Percentiles rank a stretch among this genome's conserved stretches.
These are phyloP conservation scores for Xiphophorus birchmanni DNA, from an alignment of 2,797 vertebrate species.

Conservation along the genomic window DNA sequence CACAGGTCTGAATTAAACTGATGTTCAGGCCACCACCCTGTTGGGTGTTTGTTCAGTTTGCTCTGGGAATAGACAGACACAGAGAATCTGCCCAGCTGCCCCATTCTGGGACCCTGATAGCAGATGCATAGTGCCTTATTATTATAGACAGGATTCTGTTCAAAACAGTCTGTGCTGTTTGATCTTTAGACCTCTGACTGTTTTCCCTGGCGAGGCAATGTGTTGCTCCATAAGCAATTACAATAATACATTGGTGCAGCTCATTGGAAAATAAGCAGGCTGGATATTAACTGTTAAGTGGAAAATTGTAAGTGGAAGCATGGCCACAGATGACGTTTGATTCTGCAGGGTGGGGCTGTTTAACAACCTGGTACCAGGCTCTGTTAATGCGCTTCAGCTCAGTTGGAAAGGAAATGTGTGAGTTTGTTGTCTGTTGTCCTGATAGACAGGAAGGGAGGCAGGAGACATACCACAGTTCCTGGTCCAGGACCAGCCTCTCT, in stretches of 20 bases:
- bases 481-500: conserved; percentile 43
- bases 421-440: conserved; percentile 73
- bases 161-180: conserved; percentile 56
- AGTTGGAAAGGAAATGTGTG: conserved; percentile 53
- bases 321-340: conserved; percentile 54
- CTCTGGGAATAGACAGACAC: conserved; percentile 51
- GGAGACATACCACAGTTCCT: conserved; percentile 36
- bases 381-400: conserved; percentile 33
- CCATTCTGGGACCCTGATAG: conserved; percentile 45
- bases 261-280: conserved; percentile 57
- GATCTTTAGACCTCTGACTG: conserved; percentile 56
- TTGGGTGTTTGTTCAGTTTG: conserved; percentile 63
- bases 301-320: conserved; percentile 58
- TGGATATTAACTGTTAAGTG: conserved; percentile 48
- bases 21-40: conserved; percentile 75
- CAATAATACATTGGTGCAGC: conserved; percentile 28
- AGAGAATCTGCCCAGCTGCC: conserved; percentile 53
- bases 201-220: conserved; percentile 45
- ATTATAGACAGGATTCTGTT: conserved; percentile 29
- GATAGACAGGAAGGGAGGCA: conserved; percentile 72
- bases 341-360: conserved; percentile 61
- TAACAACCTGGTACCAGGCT: conserved; percentile 36
- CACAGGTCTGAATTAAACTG: conserved; percentile 54
- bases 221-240: conserved; percentile 46
- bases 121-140: conserved; percentile 53